Percentiles rank a stretch among this genome's conserved stretches.
These are phyloP conservation scores for Tinamus major DNA, from an alignment of 2,797 vertebrate genomes.

Conservation along the genomic window DNA sequence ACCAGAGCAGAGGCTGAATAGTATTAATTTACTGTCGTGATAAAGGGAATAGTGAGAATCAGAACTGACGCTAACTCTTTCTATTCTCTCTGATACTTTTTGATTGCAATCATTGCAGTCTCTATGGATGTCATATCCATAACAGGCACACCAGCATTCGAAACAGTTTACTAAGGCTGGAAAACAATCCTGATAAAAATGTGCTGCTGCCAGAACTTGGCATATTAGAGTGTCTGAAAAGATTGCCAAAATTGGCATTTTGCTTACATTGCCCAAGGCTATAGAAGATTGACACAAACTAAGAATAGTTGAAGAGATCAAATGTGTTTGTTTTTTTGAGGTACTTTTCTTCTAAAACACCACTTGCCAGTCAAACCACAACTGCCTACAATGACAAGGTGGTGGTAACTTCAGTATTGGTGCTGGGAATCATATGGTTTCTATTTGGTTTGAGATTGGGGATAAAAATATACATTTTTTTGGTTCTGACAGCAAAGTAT, in stretches of 20 bases:
- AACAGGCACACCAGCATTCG: constrained; percentile 36
- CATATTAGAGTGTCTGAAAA: constrained; percentile 70
- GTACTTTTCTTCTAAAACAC: constrained; percentile 17
- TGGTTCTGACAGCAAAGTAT: background rate
- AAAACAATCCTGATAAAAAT: constrained; percentile 75
- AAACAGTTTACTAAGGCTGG: constrained; percentile 63
- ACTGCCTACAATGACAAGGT: background rate
- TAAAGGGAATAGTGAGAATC: constrained; percentile 42
- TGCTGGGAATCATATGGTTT: background rate
- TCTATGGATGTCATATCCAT: constrained; percentile 16
- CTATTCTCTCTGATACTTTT: constrained; percentile 19
- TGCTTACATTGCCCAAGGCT: constrained; percentile 58
- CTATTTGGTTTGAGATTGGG: background rate
- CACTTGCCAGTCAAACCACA: background rate
- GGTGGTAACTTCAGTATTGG: background rate
- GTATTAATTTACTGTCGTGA: constrained; percentile 51
- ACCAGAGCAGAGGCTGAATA: constrained; percentile 30
- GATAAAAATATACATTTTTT: background rate
- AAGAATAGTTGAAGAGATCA: constrained; percentile 75
- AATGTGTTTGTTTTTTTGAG: constrained; percentile 62
- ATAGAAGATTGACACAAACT: constrained; percentile 60
- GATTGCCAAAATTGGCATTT: constrained; percentile 72
- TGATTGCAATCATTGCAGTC: constrained; percentile 60
- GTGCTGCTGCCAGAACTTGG: constrained; percentile 65
- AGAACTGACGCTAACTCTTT: constrained; percentile 48